phyloP scores from a whole-genome alignment of 2,113 vertebrate genomes.

The Muntiacus reevesi region DNA sequence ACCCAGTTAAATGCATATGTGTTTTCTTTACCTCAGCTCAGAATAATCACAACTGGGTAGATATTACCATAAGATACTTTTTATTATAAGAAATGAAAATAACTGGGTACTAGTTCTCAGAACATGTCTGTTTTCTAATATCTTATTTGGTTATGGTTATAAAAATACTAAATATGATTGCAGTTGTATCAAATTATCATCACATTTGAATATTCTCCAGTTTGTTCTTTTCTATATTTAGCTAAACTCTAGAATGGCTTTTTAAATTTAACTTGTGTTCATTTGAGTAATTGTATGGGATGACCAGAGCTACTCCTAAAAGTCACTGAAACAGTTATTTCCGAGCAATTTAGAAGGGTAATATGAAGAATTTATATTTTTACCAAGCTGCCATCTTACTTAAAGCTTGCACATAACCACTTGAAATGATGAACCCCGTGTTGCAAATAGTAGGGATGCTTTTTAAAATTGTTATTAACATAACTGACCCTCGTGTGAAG shows the following conservation, averaged over 20 bases:
- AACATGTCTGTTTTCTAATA: neutral
- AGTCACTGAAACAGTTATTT: neutral
- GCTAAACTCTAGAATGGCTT: neutral
- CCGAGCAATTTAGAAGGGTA: neutral
- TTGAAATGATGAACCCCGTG: neutral
- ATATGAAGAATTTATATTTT: neutral
- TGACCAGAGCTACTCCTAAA: neutral
- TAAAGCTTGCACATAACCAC: neutral
- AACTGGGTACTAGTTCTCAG: neutral
- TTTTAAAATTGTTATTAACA: neutral
- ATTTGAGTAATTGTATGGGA: neutral
- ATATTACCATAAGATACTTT: neutral
- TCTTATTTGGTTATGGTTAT: neutral
- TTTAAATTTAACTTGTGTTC: neutral
- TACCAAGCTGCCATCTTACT: neutral
- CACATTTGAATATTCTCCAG: neutral
- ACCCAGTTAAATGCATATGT: neutral
- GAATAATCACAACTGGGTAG: neutral
- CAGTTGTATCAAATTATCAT: neutral
- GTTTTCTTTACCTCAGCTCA: neutral
- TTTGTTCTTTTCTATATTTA: neutral
- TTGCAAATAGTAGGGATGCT: neutral
- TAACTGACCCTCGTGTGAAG: neutral
- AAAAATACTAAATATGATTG: neutral
- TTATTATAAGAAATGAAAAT: neutral